Conservation (phyloP, 1,140 invertebrate species). For the Adoxophyes honmai region DNA sequence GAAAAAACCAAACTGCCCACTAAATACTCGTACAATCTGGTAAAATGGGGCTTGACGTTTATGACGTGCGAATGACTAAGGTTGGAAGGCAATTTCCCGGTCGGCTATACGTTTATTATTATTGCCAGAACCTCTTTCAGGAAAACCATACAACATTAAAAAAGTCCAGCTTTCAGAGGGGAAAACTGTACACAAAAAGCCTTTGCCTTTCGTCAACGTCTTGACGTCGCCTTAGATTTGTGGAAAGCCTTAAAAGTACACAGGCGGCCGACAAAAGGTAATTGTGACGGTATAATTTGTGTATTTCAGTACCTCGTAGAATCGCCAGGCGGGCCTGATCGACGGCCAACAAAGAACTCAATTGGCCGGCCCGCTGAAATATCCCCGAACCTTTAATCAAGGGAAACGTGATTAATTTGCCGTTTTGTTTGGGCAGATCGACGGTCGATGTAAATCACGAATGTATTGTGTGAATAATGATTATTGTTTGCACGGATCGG, state of each 20-base stretch:
- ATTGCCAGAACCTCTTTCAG: neutral
- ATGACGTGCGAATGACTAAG: too few species aligned
- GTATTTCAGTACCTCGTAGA: neutral
- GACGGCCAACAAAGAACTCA: slow-evolving; percentile 7
- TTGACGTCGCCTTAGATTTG: neutral
- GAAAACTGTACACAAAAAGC: neutral
- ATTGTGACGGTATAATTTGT: neutral
- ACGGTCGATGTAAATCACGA: too few species aligned
- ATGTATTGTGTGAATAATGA: too few species aligned
- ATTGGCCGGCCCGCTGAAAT: neutral
- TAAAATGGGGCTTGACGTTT: too few species aligned
- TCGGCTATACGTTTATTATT: neutral
- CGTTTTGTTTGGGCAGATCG: too few species aligned
- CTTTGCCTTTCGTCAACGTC: slow-evolving; percentile 1
- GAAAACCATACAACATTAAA: neutral
- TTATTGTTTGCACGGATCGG: too few species aligned
- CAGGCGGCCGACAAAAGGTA: neutral
- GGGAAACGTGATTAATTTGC: too few species aligned
- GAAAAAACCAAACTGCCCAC: too few species aligned
- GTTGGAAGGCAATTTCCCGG: too few species aligned
- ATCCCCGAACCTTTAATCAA: neutral
- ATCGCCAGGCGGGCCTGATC: neutral
- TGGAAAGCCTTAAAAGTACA: neutral
- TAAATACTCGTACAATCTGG: too few species aligned
- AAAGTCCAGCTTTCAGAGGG: neutral